Base-by-base conservation (phyloP, 1,140 invertebrate species). In the Drosophila burlai region DNA sequence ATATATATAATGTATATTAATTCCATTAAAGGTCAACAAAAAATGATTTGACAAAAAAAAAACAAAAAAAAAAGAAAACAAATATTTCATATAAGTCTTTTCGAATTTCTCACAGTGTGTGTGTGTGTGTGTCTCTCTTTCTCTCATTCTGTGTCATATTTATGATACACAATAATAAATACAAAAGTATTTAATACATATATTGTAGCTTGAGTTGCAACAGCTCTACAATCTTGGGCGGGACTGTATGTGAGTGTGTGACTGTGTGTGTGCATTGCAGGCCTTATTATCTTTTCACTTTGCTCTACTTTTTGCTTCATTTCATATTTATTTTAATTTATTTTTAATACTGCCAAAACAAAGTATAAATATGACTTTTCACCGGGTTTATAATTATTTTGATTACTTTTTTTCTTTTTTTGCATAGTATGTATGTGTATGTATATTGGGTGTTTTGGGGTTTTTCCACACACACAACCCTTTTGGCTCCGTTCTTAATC, bases 1-100 rank as follows among this genome's bases (percentile, higher is more conserved):
- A 68, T 52, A 43, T 43, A 46, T 74, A 57, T 83, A 61, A 46
- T 69, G n/a, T 64, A 34, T 34, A 11, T 34, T 34, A 34, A 59
- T 64, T 29, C 42, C 71, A 78, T 79, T 38, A 87, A 61, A 66
- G 63, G 74, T 65, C 66, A 76, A 62, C 54, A 62, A 75, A 60
- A 75, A 79, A 69, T 65, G 21, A 55, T 81, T 76, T 69, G 66
- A 67, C 74, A 61, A 74, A 59, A 81, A 80, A 57, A 83, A 79
- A 89, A 67, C 40, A 18, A 55, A 31, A 31, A 68, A 82, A 81
- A 89, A 66, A 55, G 34, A 55, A 86, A 89, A 87, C 84, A 84
- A 89, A 91, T 86, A 80, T 74, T 80, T 86, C 73, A 89, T 81
- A 90, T 89, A 90, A 90, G 85, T 90, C 85, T 90, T 90, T 90